Evolutionary conservation across 2,113 vertebrate species (phyloP), one percentile per base, ranked within the genome.

Genomic region (Saccopteryx bilineata): DNA sequence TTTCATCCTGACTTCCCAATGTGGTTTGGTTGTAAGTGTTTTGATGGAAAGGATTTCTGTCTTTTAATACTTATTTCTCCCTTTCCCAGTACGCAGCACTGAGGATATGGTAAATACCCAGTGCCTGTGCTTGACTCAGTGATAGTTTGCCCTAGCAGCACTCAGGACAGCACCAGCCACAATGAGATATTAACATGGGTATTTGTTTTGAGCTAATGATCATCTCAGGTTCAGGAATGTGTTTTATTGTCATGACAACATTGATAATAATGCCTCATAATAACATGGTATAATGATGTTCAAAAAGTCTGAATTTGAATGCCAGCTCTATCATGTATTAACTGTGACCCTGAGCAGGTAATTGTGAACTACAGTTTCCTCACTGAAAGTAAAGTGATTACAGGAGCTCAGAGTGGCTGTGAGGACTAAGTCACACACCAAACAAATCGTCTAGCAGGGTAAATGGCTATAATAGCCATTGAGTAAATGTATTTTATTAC

Each of bases 271-370:
- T 74, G 74, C 5, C 28, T 81, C 33, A 4, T 31, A 21, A 56
- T 68, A 19, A 87, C 31, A 12, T 61, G 8, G 12, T 13, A 2
- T 28, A 60, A 50, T 48, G 6, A 48, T 63, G n/a, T 72, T 65
- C n/a, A n/a, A 89, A 92, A 95, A 52, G 68, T 74, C 33, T 91
- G 46, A 76, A n/a, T 72, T 1, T 74, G 78, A 82, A 63, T 4
- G 11, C 33, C 72, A 81, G 68, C 39, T 21, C 72, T 61, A 33
- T 60, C 7, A 28, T 23, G 39, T 76, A 84, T 52, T 82, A 92
- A 93, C 72, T 78, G 5, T 85, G 61, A 66, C 61, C 4, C 33
- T 72, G 48, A 87, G 86, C 26, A 26, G n/a, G 71, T 8, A 33
- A 26, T 26, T 18, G 9, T 6, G 65, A 91, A 9, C 83, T 24